Evolutionary conservation across 2,888 invertebrate genomes (phyloP).

Genomic region (Synergus gifuensis): DNA sequence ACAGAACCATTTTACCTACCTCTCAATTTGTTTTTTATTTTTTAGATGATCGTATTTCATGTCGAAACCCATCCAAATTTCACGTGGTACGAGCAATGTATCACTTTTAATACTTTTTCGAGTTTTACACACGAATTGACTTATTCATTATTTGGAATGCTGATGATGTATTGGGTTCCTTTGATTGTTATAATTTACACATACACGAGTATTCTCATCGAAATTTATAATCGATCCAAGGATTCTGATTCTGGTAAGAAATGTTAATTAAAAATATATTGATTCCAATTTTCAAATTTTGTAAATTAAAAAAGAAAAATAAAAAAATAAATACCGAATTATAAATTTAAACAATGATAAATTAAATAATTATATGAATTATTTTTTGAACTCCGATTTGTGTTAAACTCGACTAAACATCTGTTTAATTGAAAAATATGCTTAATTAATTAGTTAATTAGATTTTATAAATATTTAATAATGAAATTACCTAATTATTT

Average conservation of each 20-base stretch:
- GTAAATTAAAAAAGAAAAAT: too few relatives aligned
- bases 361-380: too few relatives aligned
- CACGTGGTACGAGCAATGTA: constrained; percentile 94
- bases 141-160: constrained; percentile 91
- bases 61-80: constrained; percentile 90
- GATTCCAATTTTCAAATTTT: background rate
- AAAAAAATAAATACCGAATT: too few relatives aligned
- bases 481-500: too few relatives aligned
- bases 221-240: constrained; percentile 88
- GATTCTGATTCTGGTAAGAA: constrained; percentile 81
- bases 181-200: constrained; percentile 91
- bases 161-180: constrained; percentile 92
- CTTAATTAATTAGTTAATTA: too few relatives aligned
- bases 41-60: constrained; percentile 90
- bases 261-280: background rate
- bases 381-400: too few relatives aligned
- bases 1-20: background rate
- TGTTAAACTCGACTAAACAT: too few relatives aligned
- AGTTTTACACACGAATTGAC: constrained; percentile 85
- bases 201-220: constrained; percentile 91
- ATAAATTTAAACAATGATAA: too few relatives aligned
- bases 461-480: too few relatives aligned
- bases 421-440: too few relatives aligned
- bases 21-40: constrained; percentile 5
- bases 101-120: constrained; percentile 90